Evolutionary conservation across 2,888 invertebrate species (phyloP).

Genomic region (Seladonia tumulorum): DNA sequence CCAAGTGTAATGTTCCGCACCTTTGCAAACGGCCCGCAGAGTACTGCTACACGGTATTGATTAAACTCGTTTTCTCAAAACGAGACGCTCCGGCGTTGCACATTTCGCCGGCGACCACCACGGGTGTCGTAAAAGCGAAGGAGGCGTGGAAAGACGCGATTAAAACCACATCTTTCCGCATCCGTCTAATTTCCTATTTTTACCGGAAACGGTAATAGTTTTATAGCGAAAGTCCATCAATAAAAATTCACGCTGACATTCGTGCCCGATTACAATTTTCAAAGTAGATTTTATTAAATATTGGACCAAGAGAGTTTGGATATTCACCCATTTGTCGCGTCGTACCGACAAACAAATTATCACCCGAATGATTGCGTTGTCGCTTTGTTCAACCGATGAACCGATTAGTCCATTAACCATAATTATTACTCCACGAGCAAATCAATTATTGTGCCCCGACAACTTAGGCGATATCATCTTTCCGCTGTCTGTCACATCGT

Average conservation of each 20-base stretch:
- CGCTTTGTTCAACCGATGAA: constrained; percentile 46
- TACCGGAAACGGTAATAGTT: not conserved
- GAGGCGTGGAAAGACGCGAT: constrained; percentile 24
- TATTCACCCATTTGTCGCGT: not conserved
- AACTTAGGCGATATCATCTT: constrained; percentile 57
- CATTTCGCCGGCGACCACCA: constrained; percentile 43
- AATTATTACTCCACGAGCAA: constrained; percentile 56
- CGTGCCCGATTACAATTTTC: not conserved
- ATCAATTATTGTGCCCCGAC: constrained; percentile 66
- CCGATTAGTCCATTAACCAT: constrained; percentile 62
- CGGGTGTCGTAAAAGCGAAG: constrained; percentile 24
- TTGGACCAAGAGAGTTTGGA: not conserved
- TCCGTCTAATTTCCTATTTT: constrained; percentile 28
- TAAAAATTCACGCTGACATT: not conserved
- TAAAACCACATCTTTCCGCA: constrained; percentile 23
- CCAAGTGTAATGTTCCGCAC: constrained; percentile 26
- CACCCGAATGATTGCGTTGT: constrained; percentile 53
- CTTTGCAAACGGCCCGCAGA: constrained; percentile 50
- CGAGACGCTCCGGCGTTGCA: constrained; percentile 36
- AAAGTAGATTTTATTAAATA: not conserved
- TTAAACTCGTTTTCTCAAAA: constrained; percentile 51
- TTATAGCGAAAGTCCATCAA: not conserved
- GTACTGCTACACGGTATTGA: constrained; percentile 42
- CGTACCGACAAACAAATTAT: not conserved
- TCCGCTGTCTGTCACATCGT: constrained; percentile 22